A percentile compares a stretch with the other conserved stretches of the same genome.
Conservation (phyloP, 2,113 vertebrate genomes). For the Prionailurus viverrinus region DNA sequence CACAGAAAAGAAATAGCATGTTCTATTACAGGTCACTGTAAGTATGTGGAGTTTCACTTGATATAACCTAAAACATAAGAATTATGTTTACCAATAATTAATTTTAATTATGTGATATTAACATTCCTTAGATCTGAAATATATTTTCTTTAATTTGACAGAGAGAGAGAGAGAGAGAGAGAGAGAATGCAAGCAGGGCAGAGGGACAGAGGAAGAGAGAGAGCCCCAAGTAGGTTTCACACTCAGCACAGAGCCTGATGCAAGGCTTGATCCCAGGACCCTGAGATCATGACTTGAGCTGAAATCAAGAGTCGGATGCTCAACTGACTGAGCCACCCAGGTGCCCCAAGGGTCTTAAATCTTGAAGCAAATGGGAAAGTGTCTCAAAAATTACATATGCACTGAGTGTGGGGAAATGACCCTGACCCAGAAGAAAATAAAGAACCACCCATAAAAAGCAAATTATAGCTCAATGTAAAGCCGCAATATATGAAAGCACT, state of each 20-base stretch:
- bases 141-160: no score
- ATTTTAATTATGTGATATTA: not conserved
- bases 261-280: no score
- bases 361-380: constrained; percentile 49
- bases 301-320: no score
- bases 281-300: no score
- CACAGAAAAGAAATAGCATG: constrained; percentile 15
- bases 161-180: no score
- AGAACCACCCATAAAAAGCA: constrained; percentile 35
- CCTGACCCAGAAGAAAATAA: not conserved
- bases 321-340: no score
- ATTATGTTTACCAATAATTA: constrained; percentile 35
- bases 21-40: not conserved
- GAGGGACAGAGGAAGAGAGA: no score
- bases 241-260: no score
- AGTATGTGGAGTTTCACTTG: not conserved
- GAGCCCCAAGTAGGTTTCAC: no score
- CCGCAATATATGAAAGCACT: constrained; percentile 16
- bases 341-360: constrained; percentile 21
- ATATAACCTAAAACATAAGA: constrained; percentile 48
- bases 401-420: not conserved
- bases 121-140: constrained; percentile 61
- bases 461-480: constrained; percentile 44
- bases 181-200: no score
- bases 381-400: constrained; percentile 22